Evolutionary conservation across 2,113 vertebrate species (phyloP), one percentile per base, ranked within the genome.

Genomic region (Dipodomys ordii): DNA sequence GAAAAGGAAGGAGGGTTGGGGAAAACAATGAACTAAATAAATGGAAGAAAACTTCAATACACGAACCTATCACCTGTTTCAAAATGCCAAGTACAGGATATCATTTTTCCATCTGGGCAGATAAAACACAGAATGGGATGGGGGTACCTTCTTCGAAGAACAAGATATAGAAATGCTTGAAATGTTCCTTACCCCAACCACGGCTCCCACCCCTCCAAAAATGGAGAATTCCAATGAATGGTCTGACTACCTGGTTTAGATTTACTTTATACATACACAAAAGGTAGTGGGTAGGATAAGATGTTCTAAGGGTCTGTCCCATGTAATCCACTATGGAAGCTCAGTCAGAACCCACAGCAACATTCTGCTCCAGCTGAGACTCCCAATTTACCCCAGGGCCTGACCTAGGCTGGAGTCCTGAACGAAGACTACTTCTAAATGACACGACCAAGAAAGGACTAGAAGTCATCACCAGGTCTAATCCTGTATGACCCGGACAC

Each of bases 1-100:
- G 57, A 73, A 30, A 95, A 49, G 73, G 23, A 76, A 93, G 69
- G 39, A 15, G 10, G 67, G 62, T 71, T 77, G 74, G 39, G 35
- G 30, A 4, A 76, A 69, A 77, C 1, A 18, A 91, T 68, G 18
- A 80, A 84, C 28, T 90, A 81, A 65, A 68, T 30, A 44, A 71
- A 65, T 9, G 62, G 30, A 22, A 78, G 13, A 65, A 88, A 89
- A 84, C 0, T n/a, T 74, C 49, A 80, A 49, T 1, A 69, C 4
- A 67, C 16, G 78, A 53, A 49, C 12, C 68, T 6, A 23, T 0
- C n/a, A 78, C 32, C n/a, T n/a, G 53, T 86, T 92, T 91, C 39
- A 93, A 91, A 94, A 49, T 60, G 39, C 2, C 72, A 64, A 64
- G 11, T 35, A 71, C 9, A 62, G 27, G 32, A 67, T 22, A 11